These are phyloP conservation scores for Drosophila prosaltans DNA, from an alignment of 1,140 invertebrate species.

Conservation along the genomic window DNA sequence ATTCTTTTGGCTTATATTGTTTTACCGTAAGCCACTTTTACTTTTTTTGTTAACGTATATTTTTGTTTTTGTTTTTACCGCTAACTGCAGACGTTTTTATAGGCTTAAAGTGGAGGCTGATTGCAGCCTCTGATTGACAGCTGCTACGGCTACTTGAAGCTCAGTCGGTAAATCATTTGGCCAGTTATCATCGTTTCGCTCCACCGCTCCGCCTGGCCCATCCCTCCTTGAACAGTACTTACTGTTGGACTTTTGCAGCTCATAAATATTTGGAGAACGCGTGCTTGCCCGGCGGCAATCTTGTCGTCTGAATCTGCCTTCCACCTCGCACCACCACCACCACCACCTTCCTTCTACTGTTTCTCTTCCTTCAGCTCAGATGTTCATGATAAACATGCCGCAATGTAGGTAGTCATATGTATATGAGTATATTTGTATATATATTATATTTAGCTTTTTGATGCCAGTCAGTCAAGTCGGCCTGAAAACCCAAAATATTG, in stretches of 20 bases:
- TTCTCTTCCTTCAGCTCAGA: constrained; percentile 21
- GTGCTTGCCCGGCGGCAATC: constrained; percentile 54
- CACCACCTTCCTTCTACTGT: background rate
- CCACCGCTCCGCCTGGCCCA: background rate
- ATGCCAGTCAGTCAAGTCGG: constrained; percentile 44
- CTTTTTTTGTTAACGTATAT: constrained; percentile 40
- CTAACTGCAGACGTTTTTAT: constrained; percentile 72
- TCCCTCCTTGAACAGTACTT: constrained; percentile 8
- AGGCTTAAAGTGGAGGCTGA: constrained; percentile 75
- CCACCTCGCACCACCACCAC: background rate
- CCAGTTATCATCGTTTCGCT: constrained; percentile 33
- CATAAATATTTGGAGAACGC: constrained; percentile 73
- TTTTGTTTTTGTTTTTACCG: constrained; percentile 40
- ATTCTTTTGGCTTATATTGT: constrained; percentile 51
- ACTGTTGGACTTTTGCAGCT: constrained; percentile 33
- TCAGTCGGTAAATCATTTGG: constrained; percentile 66
- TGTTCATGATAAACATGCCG: constrained; percentile 54
- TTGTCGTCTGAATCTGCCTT: constrained; percentile 40
- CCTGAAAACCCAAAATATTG: constrained; percentile 56
- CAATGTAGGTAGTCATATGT: constrained; percentile 23
- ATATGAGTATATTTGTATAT: constrained; percentile 8
- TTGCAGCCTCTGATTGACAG: constrained; percentile 74
- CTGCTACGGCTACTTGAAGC: constrained; percentile 73
- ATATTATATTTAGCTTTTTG: constrained; percentile 32
- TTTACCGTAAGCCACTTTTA: constrained; percentile 80